Evolutionary conservation across 2,113 vertebrate genomes (phyloP), one percentile per base, ranked within the genome.

Genomic region (Oreocharis arfaki): DNA sequence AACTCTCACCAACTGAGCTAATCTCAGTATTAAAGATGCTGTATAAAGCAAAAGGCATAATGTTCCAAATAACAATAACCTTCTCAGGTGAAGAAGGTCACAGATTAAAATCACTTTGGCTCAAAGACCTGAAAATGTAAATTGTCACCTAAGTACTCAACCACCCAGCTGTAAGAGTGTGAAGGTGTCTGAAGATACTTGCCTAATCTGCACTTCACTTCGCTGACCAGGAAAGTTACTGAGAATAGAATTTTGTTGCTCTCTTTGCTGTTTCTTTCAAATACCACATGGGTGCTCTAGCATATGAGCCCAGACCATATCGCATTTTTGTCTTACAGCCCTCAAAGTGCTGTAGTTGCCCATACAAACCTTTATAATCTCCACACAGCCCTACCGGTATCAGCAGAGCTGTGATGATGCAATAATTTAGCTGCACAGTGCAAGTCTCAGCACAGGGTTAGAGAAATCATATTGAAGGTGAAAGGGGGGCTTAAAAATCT

Each of bases 241-340:
- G 75, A 64, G 32, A 52, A 49, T 27, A 56, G 41, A 46, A 53
- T 79, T 35, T 41, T 10, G 2, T 50, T 61, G 23, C 9, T 56
- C 49, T 89, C 84, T 63, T 87, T 56, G 19, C 3, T 32, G 9
- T 75, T 93, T 78, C 84, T 85, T 89, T 85, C 14, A 74, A 70
- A 74, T 46, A 15, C 27, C 1, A 0, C 19, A 5, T 5, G 26
- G 32, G 21, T 59, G 14, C 15, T 73, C 13, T 17, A 26, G 30
- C 20, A 10, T 23, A 46, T 0, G 2, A 14, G 7, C 12, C 28
- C 69, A 60, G 74, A 46, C 10, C 21, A 50, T 4, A 3, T 8
- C n/a, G 30, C 18, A 26, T 60, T 86, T 86, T 87, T 80, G 19
- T 78, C 21, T 83, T 53, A n/a, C 16, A 53, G 56, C 26, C 52